A percentile compares a stretch with the other conserved stretches of the same genome.
Evolutionary conservation across 1,140 invertebrate genomes (phyloP).

Genomic region (Drosophila sp.): DNA sequence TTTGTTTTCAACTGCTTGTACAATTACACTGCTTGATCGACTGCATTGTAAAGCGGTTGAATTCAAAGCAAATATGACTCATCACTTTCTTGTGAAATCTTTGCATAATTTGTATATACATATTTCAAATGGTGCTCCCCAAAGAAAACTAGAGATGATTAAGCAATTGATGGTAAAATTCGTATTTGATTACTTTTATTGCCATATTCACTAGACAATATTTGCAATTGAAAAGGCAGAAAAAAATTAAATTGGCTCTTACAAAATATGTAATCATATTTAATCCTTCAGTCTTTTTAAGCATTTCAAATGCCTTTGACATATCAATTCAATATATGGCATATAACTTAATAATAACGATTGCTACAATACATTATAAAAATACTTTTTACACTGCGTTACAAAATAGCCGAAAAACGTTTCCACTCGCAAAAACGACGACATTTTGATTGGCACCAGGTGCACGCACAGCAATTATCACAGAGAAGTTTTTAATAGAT

Average conservation of each 20-base stretch:
- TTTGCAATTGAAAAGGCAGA: conserved; percentile 31
- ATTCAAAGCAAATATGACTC: conserved; percentile 5
- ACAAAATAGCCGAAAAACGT: conserved; percentile 24
- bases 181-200: conserved; percentile 1
- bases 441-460: conserved; percentile 28
- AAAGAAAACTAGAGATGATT: background rate
- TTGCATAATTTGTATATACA: background rate
- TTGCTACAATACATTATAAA: conserved; percentile 18
- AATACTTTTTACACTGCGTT: conserved; percentile 50
- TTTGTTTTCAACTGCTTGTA: background rate
- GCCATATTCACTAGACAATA: too few species aligned
- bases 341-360: conserved; percentile 19
- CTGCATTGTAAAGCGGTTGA: background rate
- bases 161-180: conserved; percentile 1
- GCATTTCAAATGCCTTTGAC: conserved; percentile 42
- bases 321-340: conserved; percentile 46
- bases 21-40: background rate
- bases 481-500: conserved; percentile 44
- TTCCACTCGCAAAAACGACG: conserved; percentile 26
- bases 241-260: conserved; percentile 42
- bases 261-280: conserved; percentile 49
- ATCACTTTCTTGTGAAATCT: conserved; percentile 16
- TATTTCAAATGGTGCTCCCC: background rate
- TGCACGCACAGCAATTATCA: conserved; percentile 69
- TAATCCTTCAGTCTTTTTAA: conserved; percentile 68